Conservation (phyloP, 1,140 invertebrate species). For the Eumeta japonica region DNA sequence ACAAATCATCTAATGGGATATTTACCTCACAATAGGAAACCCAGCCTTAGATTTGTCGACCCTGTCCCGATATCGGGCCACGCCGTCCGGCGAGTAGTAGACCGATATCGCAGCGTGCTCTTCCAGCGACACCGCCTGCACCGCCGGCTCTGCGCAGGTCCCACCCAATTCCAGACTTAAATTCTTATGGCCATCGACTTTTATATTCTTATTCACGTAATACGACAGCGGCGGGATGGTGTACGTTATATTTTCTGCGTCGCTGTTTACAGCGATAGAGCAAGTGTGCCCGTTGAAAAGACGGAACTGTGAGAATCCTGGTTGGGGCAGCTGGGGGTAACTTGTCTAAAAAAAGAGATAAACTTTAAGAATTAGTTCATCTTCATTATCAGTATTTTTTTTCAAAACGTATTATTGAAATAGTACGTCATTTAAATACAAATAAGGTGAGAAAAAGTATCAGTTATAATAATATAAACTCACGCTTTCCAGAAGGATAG, state of each 20-base stretch:
- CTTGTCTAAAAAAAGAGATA: too few species aligned
- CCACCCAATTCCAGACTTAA: slow-evolving; percentile 21
- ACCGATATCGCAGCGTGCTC: slow-evolving; percentile 31
- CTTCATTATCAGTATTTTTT: too few species aligned
- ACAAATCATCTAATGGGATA: too few species aligned
- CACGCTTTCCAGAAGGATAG: too few species aligned
- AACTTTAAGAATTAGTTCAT: too few species aligned
- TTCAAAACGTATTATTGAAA: too few species aligned
- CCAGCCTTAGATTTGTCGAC: slow-evolving; percentile 44
- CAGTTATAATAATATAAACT: too few species aligned
- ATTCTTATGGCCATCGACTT: slow-evolving; percentile 14
- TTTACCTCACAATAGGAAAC: slow-evolving; percentile 35
- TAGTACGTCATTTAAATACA: too few species aligned
- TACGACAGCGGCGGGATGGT: slow-evolving; percentile 25
- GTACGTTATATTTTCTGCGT: slow-evolving; percentile 21
- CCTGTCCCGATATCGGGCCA: slow-evolving; percentile 29
- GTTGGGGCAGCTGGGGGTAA: slow-evolving; percentile 63
- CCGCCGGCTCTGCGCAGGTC: slow-evolving; percentile 21
- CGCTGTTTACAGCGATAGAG: slow-evolving; percentile 23
- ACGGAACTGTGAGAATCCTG: slow-evolving; percentile 64
- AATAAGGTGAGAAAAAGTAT: too few species aligned
- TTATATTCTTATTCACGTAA: slow-evolving; percentile 24
- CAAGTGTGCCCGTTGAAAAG: slow-evolving; percentile 67
- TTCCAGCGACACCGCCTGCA: slow-evolving; percentile 21
- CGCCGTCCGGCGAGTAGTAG: slow-evolving; percentile 20